Percentiles rank a stretch among this genome's conserved stretches.
These are phyloP conservation scores for Metacarcinus magister DNA, from an alignment of 2,888 invertebrate species.

Conservation along the genomic window DNA sequence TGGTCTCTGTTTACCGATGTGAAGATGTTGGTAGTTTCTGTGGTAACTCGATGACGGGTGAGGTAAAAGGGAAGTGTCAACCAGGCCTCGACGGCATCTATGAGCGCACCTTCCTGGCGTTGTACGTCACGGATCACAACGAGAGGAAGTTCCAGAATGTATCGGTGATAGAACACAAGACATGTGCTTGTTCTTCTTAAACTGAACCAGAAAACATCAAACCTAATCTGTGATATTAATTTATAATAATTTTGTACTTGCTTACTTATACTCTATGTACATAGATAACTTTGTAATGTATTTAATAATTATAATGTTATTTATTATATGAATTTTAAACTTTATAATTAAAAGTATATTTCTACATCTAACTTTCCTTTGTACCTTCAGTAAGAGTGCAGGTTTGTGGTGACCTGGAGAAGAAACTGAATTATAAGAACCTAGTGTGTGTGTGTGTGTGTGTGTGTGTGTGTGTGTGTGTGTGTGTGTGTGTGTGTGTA, in stretches of 20 bases:
- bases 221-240: too few relatives aligned
- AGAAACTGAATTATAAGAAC: too few relatives aligned
- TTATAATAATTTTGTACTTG: too few relatives aligned
- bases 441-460: not conserved
- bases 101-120: not conserved
- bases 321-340: too few relatives aligned
- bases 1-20: not conserved
- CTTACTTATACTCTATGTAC: too few relatives aligned
- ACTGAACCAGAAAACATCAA: too few relatives aligned
- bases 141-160: not conserved
- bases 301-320: too few relatives aligned
- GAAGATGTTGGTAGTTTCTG: not conserved
- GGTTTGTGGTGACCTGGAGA: too few relatives aligned
- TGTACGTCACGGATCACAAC: not conserved
- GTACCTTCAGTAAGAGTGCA: too few relatives aligned
- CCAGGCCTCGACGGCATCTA: not conserved
- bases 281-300: too few relatives aligned
- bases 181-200: not conserved
- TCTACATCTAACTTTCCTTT: too few relatives aligned
- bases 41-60: not conserved
- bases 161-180: not conserved
- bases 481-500: not conserved
- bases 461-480: slow-evolving; percentile 21
- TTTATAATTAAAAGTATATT: too few relatives aligned
- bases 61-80: not conserved